Evolutionary conservation across 2,797 vertebrate species (phyloP).

Genomic region (Chelonia mydas): DNA sequence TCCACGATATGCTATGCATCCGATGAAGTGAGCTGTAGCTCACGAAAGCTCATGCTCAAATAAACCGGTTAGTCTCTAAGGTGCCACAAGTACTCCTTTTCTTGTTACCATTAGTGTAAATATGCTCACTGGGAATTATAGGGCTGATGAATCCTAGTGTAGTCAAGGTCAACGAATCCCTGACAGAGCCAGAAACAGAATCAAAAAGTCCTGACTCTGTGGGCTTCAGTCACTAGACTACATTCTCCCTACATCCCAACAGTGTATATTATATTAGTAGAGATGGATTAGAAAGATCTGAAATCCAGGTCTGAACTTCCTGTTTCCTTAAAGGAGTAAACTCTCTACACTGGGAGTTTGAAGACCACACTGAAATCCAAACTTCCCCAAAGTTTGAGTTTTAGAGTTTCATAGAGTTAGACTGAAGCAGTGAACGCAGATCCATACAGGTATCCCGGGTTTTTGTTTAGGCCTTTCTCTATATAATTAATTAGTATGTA

Average conservation of each 20-base stretch:
- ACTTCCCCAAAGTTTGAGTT: background rate
- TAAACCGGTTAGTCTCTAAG: too few relatives aligned
- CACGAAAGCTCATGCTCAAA: too few relatives aligned
- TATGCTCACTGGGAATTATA: background rate
- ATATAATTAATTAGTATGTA: background rate
- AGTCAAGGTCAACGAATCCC: background rate
- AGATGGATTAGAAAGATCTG: background rate
- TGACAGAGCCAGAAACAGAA: too few relatives aligned
- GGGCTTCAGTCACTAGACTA: background rate
- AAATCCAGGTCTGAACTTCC: background rate
- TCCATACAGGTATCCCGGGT: background rate
- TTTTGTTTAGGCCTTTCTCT: background rate
- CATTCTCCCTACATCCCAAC: background rate
- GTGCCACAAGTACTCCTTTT: too few relatives aligned
- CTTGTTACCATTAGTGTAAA: background rate
- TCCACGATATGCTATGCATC: too few relatives aligned
- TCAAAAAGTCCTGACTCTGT: background rate
- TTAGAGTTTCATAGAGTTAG: background rate
- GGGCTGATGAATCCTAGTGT: background rate
- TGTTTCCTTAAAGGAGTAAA: background rate
- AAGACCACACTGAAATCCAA: background rate
- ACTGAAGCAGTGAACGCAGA: background rate
- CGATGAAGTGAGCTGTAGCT: too few relatives aligned
- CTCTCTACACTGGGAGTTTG: background rate
- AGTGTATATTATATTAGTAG: background rate